phyloP scores from a whole-genome alignment of 2,888 invertebrate species.

The Thymelicus sylvestris region DNA sequence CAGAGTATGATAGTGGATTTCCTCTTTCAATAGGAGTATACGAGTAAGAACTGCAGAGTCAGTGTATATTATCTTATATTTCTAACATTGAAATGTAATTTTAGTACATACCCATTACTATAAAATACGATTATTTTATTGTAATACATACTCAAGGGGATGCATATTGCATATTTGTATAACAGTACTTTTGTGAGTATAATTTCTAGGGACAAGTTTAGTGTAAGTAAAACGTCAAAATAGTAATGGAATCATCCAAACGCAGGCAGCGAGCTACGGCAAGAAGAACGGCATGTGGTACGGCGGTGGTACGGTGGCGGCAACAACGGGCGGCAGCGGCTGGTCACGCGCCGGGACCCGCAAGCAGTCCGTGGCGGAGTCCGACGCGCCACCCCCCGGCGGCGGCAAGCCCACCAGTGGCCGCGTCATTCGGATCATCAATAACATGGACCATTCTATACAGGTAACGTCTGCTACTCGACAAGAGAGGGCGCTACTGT shows the following conservation, averaged over 20 bases:
- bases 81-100: neutral
- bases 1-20: too few relatives aligned
- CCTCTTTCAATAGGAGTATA: too few relatives aligned
- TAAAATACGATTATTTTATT: too few relatives aligned
- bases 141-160: too few relatives aligned
- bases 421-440: conserved; percentile 95
- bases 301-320: conserved; percentile 75
- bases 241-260: neutral
- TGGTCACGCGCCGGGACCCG: conserved; percentile 90
- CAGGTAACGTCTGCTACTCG: conserved; percentile 85
- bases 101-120: too few relatives aligned
- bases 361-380: conserved; percentile 93
- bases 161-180: neutral
- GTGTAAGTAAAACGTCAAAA: too few relatives aligned
- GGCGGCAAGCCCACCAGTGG: conserved; percentile 91
- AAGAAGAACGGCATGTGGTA: conserved; percentile 96
- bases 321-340: conserved; percentile 81
- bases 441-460: conserved; percentile 96
- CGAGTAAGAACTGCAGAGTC: neutral
- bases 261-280: conserved; percentile 94
- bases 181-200: neutral
- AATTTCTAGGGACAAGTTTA: too few relatives aligned
- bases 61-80: neutral
- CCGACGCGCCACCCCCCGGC: conserved; percentile 89
- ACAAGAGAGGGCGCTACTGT: neutral